phyloP scores from a whole-genome alignment of 2,113 vertebrate species.

The Dissostichus mawsoni region DNA sequence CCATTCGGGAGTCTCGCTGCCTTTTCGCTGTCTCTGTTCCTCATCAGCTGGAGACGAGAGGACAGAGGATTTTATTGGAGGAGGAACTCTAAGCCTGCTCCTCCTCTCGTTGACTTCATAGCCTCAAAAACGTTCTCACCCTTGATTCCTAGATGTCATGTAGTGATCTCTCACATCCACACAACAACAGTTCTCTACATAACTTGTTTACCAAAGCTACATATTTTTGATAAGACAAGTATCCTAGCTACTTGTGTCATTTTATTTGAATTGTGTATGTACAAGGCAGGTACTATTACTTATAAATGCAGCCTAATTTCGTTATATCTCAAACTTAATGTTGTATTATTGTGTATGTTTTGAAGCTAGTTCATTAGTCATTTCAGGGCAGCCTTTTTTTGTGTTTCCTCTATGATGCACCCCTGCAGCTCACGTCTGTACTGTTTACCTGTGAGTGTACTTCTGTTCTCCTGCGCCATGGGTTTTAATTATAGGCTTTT shows the following conservation, averaged over 20 bases:
- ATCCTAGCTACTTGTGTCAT: conserved; percentile 85
- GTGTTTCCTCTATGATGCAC: conserved; percentile 29
- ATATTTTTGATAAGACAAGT: conserved; percentile 90
- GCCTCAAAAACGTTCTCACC: conserved; percentile 62
- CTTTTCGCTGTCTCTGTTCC: conserved; percentile 67
- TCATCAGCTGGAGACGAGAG: conserved; percentile 55
- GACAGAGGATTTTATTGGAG: conserved; percentile 51
- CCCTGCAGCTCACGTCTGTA: conserved; percentile 51
- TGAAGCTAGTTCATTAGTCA: conserved; percentile 73
- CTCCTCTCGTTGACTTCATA: conserved; percentile 58
- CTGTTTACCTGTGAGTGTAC: conserved; percentile 45
- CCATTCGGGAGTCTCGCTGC: conserved; percentile 54
- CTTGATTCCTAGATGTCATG: conserved; percentile 80
- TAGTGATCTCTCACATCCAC: conserved; percentile 83
- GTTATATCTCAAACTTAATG: conserved; percentile 76
- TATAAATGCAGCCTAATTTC: conserved; percentile 81
- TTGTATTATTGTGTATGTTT: conserved; percentile 77
- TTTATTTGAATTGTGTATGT: conserved; percentile 82
- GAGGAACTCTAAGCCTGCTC: conserved; percentile 52
- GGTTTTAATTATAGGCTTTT: conserved; percentile 24
- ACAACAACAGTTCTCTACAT: conserved; percentile 81
- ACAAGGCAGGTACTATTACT: conserved; percentile 84
- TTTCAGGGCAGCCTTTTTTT: conserved; percentile 66
- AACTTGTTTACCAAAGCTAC: conserved; percentile 91
- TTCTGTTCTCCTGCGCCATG: conserved; percentile 20